Evolutionary conservation across 2,113 vertebrate genomes (phyloP).

Genomic region (Festucalex cinctus): DNA sequence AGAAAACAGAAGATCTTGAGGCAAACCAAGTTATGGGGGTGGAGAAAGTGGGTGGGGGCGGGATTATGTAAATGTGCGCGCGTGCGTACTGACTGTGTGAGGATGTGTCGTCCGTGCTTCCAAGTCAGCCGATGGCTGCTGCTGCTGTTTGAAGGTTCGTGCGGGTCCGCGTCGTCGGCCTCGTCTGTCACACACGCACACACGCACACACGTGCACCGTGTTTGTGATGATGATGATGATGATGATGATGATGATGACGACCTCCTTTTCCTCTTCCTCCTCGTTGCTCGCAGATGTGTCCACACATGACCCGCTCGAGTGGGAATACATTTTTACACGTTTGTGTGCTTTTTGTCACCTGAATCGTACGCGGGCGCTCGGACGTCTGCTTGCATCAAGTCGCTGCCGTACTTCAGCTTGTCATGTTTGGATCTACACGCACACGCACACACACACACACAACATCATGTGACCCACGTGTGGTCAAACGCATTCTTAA

Average conservation of each 20-base stretch:
- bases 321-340: not conserved
- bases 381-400: slow-evolving; percentile 55
- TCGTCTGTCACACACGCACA: slow-evolving; percentile 75
- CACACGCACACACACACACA: slow-evolving; percentile 3
- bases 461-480: too few species aligned
- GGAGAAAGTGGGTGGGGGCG: too few species aligned
- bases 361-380: slow-evolving; percentile 55
- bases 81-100: slow-evolving; percentile 85
- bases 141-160: slow-evolving; percentile 83
- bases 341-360: slow-evolving; percentile 27
- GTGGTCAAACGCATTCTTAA: too few species aligned
- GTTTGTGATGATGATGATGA: not conserved
- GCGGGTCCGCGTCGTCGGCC: slow-evolving; percentile 84
- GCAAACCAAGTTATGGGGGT: too few species aligned
- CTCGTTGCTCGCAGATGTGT: not conserved
- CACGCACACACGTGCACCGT: not conserved
- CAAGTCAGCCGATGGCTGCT: slow-evolving; percentile 88
- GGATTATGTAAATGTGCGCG: not conserved
- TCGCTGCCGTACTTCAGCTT: slow-evolving; percentile 59
- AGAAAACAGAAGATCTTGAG: too few species aligned
- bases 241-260: not conserved
- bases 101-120: slow-evolving; percentile 92
- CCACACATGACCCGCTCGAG: not conserved
- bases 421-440: slow-evolving; percentile 54
- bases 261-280: not conserved